phyloP scores from a whole-genome alignment of 1,140 invertebrate genomes.

The Drosophila saltans region DNA sequence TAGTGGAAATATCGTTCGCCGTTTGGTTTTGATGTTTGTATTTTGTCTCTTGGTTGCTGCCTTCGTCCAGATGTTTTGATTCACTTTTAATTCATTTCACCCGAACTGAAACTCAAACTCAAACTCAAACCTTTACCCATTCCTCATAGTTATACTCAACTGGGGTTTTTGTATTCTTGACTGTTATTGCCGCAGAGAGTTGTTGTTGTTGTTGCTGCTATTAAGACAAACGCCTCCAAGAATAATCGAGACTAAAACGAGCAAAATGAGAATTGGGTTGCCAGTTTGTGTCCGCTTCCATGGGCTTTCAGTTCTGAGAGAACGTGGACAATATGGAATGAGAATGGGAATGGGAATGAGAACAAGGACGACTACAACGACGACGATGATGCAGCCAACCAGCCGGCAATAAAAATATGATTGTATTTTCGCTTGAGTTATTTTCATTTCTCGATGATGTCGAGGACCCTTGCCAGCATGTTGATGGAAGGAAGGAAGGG shows the following conservation, averaged over 20 bases:
- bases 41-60: slow-evolving; percentile 63
- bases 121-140: not conserved
- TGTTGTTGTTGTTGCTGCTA: slow-evolving; percentile 59
- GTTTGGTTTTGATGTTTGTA: slow-evolving; percentile 33
- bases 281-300: slow-evolving; percentile 45
- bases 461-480: slow-evolving; percentile 53
- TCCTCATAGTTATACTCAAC: not conserved
- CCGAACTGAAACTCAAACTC: slow-evolving; percentile 43
- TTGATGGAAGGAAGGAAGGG: too few species aligned
- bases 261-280: slow-evolving; percentile 66
- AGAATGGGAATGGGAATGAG: not conserved
- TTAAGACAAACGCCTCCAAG: slow-evolving; percentile 80
- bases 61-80: slow-evolving; percentile 77
- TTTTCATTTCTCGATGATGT: slow-evolving; percentile 81
- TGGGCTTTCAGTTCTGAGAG: slow-evolving; percentile 26
- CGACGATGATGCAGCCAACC: slow-evolving; percentile 66
- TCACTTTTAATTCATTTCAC: slow-evolving; percentile 81
- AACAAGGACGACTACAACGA: slow-evolving; percentile 24
- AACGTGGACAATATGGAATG: not conserved
- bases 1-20: slow-evolving; percentile 12
- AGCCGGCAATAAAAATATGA: slow-evolving; percentile 81
- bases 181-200: slow-evolving; percentile 58
- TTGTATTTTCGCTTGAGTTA: slow-evolving; percentile 81
- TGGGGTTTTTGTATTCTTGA: slow-evolving; percentile 26
- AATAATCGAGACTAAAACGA: slow-evolving; percentile 76